Conservation (phyloP, 2,888 invertebrate species). For the Eristalinus aeneus region DNA sequence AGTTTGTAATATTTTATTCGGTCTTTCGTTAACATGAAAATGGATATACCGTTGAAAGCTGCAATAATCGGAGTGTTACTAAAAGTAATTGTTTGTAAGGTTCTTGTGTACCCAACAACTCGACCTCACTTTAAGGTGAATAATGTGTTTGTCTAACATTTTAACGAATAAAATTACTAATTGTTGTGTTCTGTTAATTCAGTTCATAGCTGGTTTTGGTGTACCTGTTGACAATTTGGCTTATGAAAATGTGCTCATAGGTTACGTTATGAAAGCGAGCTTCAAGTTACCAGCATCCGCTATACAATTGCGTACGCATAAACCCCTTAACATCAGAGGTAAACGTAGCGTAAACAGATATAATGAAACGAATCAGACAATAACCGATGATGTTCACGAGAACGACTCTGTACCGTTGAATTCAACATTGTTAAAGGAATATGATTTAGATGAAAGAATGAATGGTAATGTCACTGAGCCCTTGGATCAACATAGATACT, state of each 20-base stretch:
- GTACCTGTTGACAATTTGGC: conserved; percentile 48
- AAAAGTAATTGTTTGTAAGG: not conserved
- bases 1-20: not conserved
- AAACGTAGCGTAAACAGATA: not conserved
- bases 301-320: conserved; percentile 42
- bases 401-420: not conserved
- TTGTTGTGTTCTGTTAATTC: not conserved
- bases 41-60: not conserved
- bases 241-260: conserved; percentile 35
- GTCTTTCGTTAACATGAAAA: not conserved
- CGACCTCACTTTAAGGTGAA: conserved; percentile 21
- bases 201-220: conserved; percentile 61
- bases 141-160: not conserved
- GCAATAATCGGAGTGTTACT: not conserved
- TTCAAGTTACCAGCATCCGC: conserved; percentile 45
- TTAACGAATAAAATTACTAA: not conserved
- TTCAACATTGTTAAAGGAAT: not conserved
- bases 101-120: conserved; percentile 34
- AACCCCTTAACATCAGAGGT: not conserved
- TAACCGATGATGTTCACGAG: not conserved
- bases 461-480: not conserved
- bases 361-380: not conserved
- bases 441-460: not conserved
- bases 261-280: conserved; percentile 40
- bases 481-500: not conserved